A percentile compares a stretch with the other conserved stretches of the same genome.
These are phyloP conservation scores for Cyclophora punctaria DNA, from an alignment of 2,888 invertebrate species.

Conservation along the genomic window DNA sequence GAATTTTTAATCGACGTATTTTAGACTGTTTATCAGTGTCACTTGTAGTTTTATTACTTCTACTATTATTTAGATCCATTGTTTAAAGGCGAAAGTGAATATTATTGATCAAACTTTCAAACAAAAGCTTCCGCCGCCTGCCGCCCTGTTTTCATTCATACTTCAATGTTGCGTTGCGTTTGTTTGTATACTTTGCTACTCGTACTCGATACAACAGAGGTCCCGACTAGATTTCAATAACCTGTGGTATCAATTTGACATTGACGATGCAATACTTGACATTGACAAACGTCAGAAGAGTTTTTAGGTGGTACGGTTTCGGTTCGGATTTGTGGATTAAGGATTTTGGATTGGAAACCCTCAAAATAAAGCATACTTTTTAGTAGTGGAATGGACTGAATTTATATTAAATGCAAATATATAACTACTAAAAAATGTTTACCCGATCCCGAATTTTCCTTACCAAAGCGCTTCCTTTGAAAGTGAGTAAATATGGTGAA, in stretches of 20 bases:
- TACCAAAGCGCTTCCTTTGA: slow-evolving; percentile 42
- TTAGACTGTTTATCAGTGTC: slow-evolving; percentile 29
- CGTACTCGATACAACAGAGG: too few relatives aligned
- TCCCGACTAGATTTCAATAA: too few relatives aligned
- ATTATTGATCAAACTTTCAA: neutral
- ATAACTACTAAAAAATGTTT: slow-evolving; percentile 49
- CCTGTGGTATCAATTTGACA: too few relatives aligned
- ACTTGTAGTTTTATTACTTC: slow-evolving; percentile 1
- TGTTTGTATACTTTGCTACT: too few relatives aligned
- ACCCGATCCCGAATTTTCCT: slow-evolving; percentile 57
- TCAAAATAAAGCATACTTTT: slow-evolving; percentile 1
- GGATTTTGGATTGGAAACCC: too few relatives aligned
- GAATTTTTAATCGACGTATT: slow-evolving; percentile 53
- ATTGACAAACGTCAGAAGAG: too few relatives aligned
- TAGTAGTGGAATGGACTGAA: slow-evolving; percentile 30
- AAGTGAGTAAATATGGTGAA: slow-evolving; percentile 6
- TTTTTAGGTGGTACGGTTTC: too few relatives aligned
- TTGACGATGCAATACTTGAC: too few relatives aligned
- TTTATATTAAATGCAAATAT: slow-evolving; percentile 13
- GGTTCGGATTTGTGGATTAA: too few relatives aligned
- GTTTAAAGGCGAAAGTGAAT: slow-evolving; percentile 6
- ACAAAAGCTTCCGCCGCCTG: neutral
- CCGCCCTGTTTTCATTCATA: too few relatives aligned
- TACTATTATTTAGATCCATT: neutral
- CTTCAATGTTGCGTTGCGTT: too few relatives aligned